Evolutionary conservation across 2,113 vertebrate genomes (phyloP).

Genomic region (Petromus typicus): DNA sequence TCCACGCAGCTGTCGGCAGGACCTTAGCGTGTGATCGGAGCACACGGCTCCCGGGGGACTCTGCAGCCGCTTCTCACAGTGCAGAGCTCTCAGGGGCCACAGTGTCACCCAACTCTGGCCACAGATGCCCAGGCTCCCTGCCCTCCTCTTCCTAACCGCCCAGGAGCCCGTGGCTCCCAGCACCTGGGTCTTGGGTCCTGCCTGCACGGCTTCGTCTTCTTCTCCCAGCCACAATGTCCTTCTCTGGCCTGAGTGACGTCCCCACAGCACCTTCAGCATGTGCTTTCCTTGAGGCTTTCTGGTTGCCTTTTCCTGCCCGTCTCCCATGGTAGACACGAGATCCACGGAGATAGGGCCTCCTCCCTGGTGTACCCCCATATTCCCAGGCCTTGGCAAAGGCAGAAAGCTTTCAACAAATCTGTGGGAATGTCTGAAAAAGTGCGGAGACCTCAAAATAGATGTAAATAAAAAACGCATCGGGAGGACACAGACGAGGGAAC

Average conservation of each 20-base stretch:
- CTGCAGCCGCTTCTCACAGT: background rate
- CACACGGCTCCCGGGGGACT: background rate
- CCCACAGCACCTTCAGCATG: background rate
- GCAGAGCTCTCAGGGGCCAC: rapidly evolving
- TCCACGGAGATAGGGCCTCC: background rate
- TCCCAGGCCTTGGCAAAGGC: background rate
- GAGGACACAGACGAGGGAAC: background rate
- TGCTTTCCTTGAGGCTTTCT: background rate
- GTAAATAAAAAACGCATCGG: background rate
- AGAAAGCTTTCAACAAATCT: background rate
- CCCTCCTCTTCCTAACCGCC: background rate
- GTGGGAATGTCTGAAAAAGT: background rate
- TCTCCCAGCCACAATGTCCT: background rate
- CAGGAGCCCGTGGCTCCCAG: background rate
- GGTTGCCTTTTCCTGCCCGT: background rate
- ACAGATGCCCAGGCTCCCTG: background rate
- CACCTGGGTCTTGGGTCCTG: background rate
- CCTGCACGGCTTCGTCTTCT: background rate
- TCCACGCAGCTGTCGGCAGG: background rate
- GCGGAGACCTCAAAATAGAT: background rate
- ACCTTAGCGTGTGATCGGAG: background rate
- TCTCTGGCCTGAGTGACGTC: background rate
- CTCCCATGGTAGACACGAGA: background rate
- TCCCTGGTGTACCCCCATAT: too few species aligned
- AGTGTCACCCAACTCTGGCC: background rate